These are phyloP conservation scores for Hippocampus guttulatus DNA, from an alignment of 2,113 vertebrate species.

Conservation along the genomic window DNA sequence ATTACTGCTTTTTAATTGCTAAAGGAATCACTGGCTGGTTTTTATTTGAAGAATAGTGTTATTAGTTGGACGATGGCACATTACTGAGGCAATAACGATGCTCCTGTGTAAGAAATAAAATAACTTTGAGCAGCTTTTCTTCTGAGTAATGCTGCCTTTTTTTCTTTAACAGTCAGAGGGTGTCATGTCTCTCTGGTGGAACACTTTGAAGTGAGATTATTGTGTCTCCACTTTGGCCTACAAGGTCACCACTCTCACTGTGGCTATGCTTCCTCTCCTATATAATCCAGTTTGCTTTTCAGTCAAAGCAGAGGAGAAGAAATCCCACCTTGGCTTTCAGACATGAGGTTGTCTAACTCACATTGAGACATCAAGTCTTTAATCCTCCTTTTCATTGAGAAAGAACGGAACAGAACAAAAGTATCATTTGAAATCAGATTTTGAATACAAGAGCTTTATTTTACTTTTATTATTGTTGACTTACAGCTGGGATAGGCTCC, in stretches of 20 bases:
- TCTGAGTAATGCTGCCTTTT: slow-evolving; percentile 20
- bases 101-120: slow-evolving; percentile 8
- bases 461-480: background rate
- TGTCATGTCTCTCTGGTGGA: slow-evolving; percentile 26
- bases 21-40: background rate
- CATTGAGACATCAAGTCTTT: slow-evolving; percentile 46
- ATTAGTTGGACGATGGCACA: background rate
- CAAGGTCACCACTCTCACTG: slow-evolving; percentile 51
- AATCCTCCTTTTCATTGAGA: slow-evolving; percentile 41
- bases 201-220: slow-evolving; percentile 68
- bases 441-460: background rate
- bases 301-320: slow-evolving; percentile 34
- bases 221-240: slow-evolving; percentile 45
- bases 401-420: slow-evolving; percentile 4
- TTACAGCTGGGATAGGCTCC: too few species aligned
- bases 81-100: background rate
- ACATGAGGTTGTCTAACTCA: slow-evolving; percentile 15
- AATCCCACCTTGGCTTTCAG: slow-evolving; percentile 39
- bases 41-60: background rate
- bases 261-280: slow-evolving; percentile 20
- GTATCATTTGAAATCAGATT: background rate
- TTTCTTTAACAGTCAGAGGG: slow-evolving; percentile 9
- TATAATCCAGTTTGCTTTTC: slow-evolving; percentile 31
- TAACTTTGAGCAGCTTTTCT: slow-evolving; percentile 16
- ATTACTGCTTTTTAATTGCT: background rate